Evolutionary conservation across 2,113 vertebrate genomes (phyloP).

Genomic region (Bos javanicus): DNA sequence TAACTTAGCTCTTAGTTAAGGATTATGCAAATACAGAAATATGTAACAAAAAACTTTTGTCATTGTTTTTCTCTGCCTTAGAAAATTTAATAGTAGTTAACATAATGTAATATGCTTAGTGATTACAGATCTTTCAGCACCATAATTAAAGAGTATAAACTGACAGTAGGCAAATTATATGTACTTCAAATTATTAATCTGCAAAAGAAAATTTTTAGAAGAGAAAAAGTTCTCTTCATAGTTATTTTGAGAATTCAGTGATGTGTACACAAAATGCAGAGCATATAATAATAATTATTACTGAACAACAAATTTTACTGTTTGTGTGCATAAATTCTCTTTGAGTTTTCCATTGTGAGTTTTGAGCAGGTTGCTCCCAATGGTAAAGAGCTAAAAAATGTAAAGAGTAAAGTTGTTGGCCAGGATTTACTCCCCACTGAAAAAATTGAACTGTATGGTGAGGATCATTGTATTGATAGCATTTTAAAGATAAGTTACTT

Average conservation of each 20-base stretch:
- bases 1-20: neutral
- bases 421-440: neutral
- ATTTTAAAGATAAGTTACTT: neutral
- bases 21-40: conserved; percentile 1
- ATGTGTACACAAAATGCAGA: neutral
- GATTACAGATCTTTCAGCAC: neutral
- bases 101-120: neutral
- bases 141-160: neutral
- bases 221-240: neutral
- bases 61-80: neutral
- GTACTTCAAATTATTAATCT: neutral
- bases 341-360: neutral
- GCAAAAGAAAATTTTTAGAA: neutral
- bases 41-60: neutral
- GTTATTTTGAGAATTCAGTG: neutral
- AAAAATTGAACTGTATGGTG: neutral
- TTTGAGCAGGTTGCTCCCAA: neutral
- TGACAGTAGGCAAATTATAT: neutral
- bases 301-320: neutral
- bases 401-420: neutral
- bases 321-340: neutral
- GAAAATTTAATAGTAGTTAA: neutral
- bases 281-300: neutral
- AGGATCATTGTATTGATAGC: neutral
- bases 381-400: neutral